Percentiles rank a stretch among this genome's conserved stretches.
Conservation (phyloP, 2,113 vertebrate genomes). For the Reinhardtius hippoglossoides region DNA sequence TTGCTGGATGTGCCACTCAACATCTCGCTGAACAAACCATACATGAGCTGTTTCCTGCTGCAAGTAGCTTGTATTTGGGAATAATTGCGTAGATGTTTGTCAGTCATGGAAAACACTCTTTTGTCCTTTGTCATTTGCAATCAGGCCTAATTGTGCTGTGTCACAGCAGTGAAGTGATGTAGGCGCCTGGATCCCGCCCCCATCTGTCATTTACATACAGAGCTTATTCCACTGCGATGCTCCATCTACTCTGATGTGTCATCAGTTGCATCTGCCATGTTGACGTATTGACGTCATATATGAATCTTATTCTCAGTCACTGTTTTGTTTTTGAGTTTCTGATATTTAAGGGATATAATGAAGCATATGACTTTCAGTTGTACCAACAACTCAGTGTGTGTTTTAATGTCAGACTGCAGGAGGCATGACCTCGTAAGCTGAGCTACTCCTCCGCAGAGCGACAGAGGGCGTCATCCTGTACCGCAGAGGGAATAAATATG, state of each 20-base stretch:
- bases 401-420: not conserved
- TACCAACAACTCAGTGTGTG: not conserved
- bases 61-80: constrained; percentile 64
- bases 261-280: not conserved
- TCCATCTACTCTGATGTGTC: constrained; percentile 23
- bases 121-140: not conserved
- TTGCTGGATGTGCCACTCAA: no score
- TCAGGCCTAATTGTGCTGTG: not conserved
- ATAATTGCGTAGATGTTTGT: constrained; percentile 3
- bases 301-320: not conserved
- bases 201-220: not conserved
- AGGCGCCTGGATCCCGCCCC: not conserved
- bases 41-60: constrained; percentile 50
- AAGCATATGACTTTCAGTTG: not conserved
- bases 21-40: no score
- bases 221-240: constrained; percentile 18
- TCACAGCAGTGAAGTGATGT: not conserved
- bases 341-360: not conserved
- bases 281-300: not conserved
- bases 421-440: not conserved
- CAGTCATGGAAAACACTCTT: constrained; percentile 50
- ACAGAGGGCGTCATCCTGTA: not conserved
- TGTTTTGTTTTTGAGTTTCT: not conserved
- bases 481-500: not conserved
- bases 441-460: not conserved